Evolutionary conservation across 2,113 vertebrate species (phyloP), one percentile per base, ranked within the genome.

Genomic region (Callipepla californica): DNA sequence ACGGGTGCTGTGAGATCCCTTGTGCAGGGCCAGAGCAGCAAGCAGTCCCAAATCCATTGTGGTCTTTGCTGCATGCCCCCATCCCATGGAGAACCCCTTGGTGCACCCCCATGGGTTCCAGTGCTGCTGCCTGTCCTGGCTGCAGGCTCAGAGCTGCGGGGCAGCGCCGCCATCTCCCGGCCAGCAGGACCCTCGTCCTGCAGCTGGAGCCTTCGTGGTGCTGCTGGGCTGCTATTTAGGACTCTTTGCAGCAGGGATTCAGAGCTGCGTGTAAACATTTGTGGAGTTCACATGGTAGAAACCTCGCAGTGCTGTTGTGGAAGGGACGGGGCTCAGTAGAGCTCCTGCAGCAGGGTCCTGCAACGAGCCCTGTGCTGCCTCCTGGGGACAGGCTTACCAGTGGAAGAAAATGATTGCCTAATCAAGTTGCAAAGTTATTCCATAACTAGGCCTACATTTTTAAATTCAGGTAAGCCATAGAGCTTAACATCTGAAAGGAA

Each of bases 401-500:
- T 5, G 14, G 30, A 45, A 20, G 45, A 55, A 13, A 32, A 10
- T 38, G 21, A 32, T 11, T 5, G 45, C 20, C 3, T 45, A 20
- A n/a, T 4, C 4, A 21, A 34, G 15, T 6, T 25, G 38, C 53
- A 32, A 17, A 23, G 32, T 15, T 36, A 13, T n/a, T 26, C 21
- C 20, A 2, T 13, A 36, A 16, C 12, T 2, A 18, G n/a, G 45
- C 5, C 21, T 20, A 16, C 22, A 9, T 12, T 59, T 44, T 23
- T 47, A 2, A 50, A 26, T 25, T 28, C 38, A 6, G 20, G 0
- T 30, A 11, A 55, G 50, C 40, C 66, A 9, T 2, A 16, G 70
- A 11, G 61, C 18, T 13, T 6, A 6, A 2, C 14, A 0, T 5
- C 1, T 22, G 51, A 23, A 23, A 34, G 55, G 8, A 12, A 10